These are phyloP conservation scores for Oryctes rhinoceros DNA, from an alignment of 1,140 invertebrate genomes.

Conservation along the genomic window DNA sequence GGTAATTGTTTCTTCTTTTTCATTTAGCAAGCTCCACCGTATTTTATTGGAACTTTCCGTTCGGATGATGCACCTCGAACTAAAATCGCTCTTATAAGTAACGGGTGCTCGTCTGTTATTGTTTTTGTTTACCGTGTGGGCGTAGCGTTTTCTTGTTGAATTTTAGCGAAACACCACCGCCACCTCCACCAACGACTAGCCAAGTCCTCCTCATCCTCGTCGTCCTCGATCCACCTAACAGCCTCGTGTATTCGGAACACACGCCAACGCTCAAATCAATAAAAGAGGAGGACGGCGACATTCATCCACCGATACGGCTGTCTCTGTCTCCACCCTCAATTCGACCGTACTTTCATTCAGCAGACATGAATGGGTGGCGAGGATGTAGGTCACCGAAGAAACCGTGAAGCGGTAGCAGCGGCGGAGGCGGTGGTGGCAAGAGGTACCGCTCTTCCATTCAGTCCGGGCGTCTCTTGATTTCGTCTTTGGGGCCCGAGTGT, in stretches of 20 bases:
- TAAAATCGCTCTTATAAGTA: too few relatives aligned
- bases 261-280: slow-evolving; percentile 31
- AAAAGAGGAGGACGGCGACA: not conserved
- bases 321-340: slow-evolving; percentile 43
- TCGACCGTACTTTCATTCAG: slow-evolving; percentile 47
- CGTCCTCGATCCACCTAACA: too few relatives aligned
- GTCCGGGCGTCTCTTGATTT: not conserved
- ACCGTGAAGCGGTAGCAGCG: not conserved
- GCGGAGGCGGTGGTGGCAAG: too few relatives aligned
- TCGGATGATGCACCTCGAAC: too few relatives aligned
- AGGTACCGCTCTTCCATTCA: slow-evolving; percentile 46
- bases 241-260: not conserved
- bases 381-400: slow-evolving; percentile 49
- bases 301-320: slow-evolving; percentile 21
- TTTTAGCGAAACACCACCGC: slow-evolving; percentile 22
- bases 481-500: not conserved
- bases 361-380: slow-evolving; percentile 52
- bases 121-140: slow-evolving; percentile 36
- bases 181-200: not conserved
- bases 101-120: not conserved
- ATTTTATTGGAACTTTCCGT: too few relatives aligned
- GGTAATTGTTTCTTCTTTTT: too few relatives aligned
- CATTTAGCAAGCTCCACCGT: too few relatives aligned
- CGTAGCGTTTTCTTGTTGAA: slow-evolving; percentile 12
- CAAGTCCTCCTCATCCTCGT: not conserved